Conservation (phyloP, 2,888 invertebrate species). For the Sarcophaga variegata region DNA sequence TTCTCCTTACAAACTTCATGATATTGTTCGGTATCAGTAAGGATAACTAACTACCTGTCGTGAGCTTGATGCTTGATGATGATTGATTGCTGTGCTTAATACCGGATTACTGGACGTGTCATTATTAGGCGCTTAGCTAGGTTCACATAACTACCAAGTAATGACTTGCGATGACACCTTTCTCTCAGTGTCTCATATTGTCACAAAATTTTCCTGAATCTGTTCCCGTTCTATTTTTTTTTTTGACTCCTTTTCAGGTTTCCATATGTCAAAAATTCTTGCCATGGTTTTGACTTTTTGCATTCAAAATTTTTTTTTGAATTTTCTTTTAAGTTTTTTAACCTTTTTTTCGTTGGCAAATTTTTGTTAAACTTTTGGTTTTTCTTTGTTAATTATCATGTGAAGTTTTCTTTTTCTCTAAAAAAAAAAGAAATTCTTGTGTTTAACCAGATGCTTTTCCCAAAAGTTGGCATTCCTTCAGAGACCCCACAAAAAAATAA, state of each 20-base stretch:
- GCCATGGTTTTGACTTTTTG: conserved; percentile 31
- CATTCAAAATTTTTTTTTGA: background rate
- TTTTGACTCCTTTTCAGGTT: background rate
- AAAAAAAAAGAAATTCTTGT: conserved; percentile 15
- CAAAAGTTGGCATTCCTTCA: conserved; percentile 4
- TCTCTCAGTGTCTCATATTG: conserved; percentile 2
- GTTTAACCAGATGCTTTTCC: conserved; percentile 32
- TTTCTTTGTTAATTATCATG: conserved; percentile 52
- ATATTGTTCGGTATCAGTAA: too few relatives aligned
- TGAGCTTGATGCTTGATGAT: too few relatives aligned
- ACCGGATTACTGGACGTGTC: too few relatives aligned
- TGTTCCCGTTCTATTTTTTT: background rate
- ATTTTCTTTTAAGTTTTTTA: background rate
- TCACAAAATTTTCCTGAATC: background rate
- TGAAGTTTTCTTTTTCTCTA: conserved; percentile 31
- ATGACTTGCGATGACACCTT: background rate
- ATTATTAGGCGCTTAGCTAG: too few relatives aligned
- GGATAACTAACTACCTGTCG: too few relatives aligned
- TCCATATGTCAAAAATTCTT: conserved; percentile 3
- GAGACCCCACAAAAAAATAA: background rate
- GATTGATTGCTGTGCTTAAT: too few relatives aligned
- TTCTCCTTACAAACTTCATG: too few relatives aligned
- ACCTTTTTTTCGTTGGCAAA: too few relatives aligned
- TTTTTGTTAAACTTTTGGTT: too few relatives aligned
- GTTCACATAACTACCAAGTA: too few relatives aligned